phyloP scores from a whole-genome alignment of 2,888 invertebrate species.

The Hartigia nigra region DNA sequence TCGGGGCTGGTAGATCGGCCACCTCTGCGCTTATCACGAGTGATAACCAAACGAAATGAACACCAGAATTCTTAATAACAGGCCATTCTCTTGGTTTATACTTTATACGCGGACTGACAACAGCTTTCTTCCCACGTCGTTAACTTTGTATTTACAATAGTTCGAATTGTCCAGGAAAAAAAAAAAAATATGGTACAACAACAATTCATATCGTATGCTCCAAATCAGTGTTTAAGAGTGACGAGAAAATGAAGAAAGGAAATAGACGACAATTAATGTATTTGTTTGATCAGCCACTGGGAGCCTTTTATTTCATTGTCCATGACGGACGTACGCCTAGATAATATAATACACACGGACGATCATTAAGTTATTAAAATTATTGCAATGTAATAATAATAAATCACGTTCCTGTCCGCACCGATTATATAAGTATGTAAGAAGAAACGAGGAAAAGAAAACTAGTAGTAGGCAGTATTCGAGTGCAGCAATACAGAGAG shows the following conservation, averaged over 20 bases:
- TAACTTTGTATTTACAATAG: background rate
- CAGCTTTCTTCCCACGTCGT: background rate
- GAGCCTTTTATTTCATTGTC: background rate
- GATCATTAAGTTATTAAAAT: background rate
- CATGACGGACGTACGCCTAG: background rate
- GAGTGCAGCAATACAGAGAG: background rate
- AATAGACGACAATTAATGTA: background rate
- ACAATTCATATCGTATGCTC: background rate
- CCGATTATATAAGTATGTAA: background rate
- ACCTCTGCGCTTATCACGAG: background rate
- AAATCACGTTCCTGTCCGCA: background rate
- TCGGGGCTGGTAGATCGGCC: background rate
- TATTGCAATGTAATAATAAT: background rate
- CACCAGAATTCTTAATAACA: background rate
- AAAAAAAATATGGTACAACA: background rate
- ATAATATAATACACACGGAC: background rate
- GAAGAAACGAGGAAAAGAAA: background rate
- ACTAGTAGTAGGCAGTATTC: background rate
- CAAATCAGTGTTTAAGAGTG: background rate
- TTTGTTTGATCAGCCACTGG: background rate
- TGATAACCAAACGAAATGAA: background rate
- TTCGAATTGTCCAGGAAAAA: background rate
- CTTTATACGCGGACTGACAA: background rate
- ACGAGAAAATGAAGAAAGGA: background rate
- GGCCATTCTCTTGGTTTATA: background rate